Percentiles rank a stretch among this genome's conserved stretches.
phyloP scores from a whole-genome alignment of 1,140 invertebrate species.

The Drosophila kanapiae region DNA sequence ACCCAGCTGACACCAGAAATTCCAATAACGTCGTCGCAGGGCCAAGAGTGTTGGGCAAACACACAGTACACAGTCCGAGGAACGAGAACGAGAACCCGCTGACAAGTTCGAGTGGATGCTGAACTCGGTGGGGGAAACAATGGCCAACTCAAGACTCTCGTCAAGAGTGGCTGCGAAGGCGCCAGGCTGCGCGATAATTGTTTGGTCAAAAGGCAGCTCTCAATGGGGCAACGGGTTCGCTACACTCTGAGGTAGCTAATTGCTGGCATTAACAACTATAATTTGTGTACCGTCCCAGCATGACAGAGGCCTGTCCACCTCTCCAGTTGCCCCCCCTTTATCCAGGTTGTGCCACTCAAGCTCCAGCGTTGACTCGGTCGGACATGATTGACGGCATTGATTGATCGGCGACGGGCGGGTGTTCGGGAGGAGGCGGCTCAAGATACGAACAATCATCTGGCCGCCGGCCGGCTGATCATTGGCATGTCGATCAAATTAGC shows the following conservation, averaged over 20 bases:
- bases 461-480: slow-evolving; percentile 37
- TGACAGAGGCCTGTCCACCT: slow-evolving; percentile 6
- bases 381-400: slow-evolving; percentile 53
- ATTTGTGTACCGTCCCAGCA: slow-evolving; percentile 1
- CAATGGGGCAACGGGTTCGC: slow-evolving; percentile 11
- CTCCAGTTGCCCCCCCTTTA: background rate
- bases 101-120: slow-evolving; percentile 36
- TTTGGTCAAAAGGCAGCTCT: slow-evolving; percentile 43
- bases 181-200: slow-evolving; percentile 60
- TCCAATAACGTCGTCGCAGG: slow-evolving; percentile 12
- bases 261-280: slow-evolving; percentile 16
- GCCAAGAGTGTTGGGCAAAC: slow-evolving; percentile 39
- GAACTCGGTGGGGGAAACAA: too few species aligned
- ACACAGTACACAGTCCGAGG: slow-evolving; percentile 3
- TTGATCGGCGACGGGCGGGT: slow-evolving; percentile 31
- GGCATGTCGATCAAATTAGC: slow-evolving; percentile 51
- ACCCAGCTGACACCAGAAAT: background rate
- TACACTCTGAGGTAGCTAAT: slow-evolving; percentile 27
- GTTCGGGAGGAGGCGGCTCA: background rate
- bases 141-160: slow-evolving; percentile 3
- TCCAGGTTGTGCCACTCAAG: background rate
- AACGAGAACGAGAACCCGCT: slow-evolving; percentile 18
- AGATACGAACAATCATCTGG: slow-evolving; percentile 31
- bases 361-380: slow-evolving; percentile 17
- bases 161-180: slow-evolving; percentile 11